These are phyloP conservation scores for Perca fluviatilis DNA, from an alignment of 2,113 vertebrate species.

Conservation along the genomic window DNA sequence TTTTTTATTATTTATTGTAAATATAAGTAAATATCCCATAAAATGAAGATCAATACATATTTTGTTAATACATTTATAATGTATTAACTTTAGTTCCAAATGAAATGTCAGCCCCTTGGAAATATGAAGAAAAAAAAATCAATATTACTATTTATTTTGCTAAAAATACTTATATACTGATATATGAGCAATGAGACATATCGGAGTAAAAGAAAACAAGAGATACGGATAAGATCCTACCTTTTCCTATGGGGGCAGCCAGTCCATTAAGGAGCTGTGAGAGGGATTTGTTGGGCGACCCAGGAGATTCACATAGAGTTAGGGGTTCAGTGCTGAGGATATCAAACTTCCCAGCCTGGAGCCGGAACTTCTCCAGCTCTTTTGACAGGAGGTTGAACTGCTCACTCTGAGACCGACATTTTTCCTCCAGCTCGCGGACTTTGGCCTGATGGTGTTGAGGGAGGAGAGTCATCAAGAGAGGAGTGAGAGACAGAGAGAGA, in stretches of 20 bases:
- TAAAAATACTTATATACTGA: not conserved
- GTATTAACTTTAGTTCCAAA: slow-evolving; percentile 1
- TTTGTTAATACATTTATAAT: no score
- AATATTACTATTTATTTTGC: not conserved
- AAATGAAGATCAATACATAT: no score
- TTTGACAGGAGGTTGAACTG: slow-evolving; percentile 96
- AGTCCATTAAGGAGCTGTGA: slow-evolving; percentile 93
- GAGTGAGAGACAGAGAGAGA: slow-evolving; percentile 7
- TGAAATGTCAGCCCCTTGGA: slow-evolving; percentile 12
- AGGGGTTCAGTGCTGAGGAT: slow-evolving; percentile 85
- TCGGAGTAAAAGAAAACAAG: no score
- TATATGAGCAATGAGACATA: not conserved
- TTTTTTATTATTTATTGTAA: no score
- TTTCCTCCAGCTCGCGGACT: slow-evolving; percentile 96
- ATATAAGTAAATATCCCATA: no score
- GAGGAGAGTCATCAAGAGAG: slow-evolving; percentile 31
- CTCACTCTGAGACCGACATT: slow-evolving; percentile 95
- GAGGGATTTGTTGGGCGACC: slow-evolving; percentile 87
- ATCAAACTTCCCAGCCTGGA: slow-evolving; percentile 92
- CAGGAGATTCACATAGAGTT: slow-evolving; percentile 80
- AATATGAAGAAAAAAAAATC: not conserved
- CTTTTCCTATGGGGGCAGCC: slow-evolving; percentile 89
- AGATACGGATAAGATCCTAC: slow-evolving; percentile 68
- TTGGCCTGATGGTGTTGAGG: slow-evolving; percentile 87
- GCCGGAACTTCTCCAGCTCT: slow-evolving; percentile 93